Evolutionary conservation across 2,797 vertebrate species (phyloP).

Genomic region (Sebastes nivosus): DNA sequence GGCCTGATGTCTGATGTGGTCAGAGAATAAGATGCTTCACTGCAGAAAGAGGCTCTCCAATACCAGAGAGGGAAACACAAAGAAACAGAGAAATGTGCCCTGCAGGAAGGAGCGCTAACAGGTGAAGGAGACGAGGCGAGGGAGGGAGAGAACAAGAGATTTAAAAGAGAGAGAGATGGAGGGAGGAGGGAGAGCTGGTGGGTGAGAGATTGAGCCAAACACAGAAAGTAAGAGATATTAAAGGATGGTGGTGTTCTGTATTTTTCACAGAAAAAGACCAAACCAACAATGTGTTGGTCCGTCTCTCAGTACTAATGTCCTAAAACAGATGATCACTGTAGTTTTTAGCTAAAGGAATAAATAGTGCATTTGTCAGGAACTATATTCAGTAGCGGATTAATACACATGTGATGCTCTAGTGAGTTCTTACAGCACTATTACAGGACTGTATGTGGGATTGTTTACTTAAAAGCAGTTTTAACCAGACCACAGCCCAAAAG

Average conservation of each 20-base stretch:
- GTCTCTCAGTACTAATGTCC: background rate
- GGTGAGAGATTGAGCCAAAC: background rate
- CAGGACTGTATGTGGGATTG: background rate
- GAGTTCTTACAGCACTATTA: background rate
- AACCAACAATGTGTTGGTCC: background rate
- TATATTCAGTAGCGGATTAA: background rate
- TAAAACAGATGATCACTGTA: background rate
- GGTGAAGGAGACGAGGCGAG: constrained; percentile 30
- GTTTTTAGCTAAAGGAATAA: background rate
- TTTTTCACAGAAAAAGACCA: background rate
- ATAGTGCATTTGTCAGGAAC: background rate
- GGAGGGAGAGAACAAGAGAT: constrained; percentile 16
- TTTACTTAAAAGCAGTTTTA: too few species aligned
- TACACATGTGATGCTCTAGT: background rate
- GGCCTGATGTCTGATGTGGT: constrained; percentile 56
- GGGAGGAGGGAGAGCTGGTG: background rate
- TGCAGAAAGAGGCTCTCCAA: constrained; percentile 18
- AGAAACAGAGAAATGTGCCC: constrained; percentile 35
- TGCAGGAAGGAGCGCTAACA: constrained; percentile 15
- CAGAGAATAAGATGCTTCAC: constrained; percentile 37
- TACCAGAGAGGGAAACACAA: constrained; percentile 32
- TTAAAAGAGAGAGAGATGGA: background rate
- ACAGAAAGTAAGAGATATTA: constrained; percentile 6
- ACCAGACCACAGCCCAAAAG: fast-evolving
- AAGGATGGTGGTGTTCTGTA: background rate